Base-by-base conservation (phyloP, 2,113 vertebrate genomes). In the Petrocephalus zakoni region DNA sequence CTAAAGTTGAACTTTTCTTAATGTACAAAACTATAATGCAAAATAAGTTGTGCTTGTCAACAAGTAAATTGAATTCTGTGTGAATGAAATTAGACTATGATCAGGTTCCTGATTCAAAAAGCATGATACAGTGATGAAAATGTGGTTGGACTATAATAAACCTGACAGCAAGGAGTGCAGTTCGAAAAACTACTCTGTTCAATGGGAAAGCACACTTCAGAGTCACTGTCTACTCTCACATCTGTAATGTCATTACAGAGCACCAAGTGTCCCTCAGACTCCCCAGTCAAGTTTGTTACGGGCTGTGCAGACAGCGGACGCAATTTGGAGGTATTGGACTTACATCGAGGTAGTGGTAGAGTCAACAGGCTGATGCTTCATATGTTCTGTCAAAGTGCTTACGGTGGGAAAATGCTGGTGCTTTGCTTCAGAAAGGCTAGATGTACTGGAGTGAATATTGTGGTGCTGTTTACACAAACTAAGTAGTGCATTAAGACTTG, bases 211-310 rank as follows among this genome's bases (percentile, higher is more conserved):
- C 68, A 75, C 61, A 64, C 61, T 64, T 64, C 61, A 25, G 25
- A 37, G 6, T 75, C 15, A 75, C 4, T 19, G 5, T 75, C 68
- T 19, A 19, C 68, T 75, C 10, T 17, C 61, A 72, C 52, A n/a
- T 88, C 34, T 25, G 25, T 61, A 85, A 88, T 88, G 37, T 21
- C n/a, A 84, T 88, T 61, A 88, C 34, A 84, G 78, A 15, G 52
- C 52, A 88, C 29, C 37, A 52, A 37, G 37, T 15, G 72, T 10
- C 58, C 7, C 56, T 87, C 86, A 68, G 34, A 61, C 29, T 5
- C 29, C 10, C 58, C 75, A 81, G 53, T 21, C 52, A 22, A 55
- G 81, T 55, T 55, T 68, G 52, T 88, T 53, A 58, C 0, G 37
- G 78, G 19, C 75, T 84, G 29, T 17, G 7, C 75, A 55, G n/a